Conservation (phyloP, 2,797 vertebrate genomes). For the Tapera naevia region DNA sequence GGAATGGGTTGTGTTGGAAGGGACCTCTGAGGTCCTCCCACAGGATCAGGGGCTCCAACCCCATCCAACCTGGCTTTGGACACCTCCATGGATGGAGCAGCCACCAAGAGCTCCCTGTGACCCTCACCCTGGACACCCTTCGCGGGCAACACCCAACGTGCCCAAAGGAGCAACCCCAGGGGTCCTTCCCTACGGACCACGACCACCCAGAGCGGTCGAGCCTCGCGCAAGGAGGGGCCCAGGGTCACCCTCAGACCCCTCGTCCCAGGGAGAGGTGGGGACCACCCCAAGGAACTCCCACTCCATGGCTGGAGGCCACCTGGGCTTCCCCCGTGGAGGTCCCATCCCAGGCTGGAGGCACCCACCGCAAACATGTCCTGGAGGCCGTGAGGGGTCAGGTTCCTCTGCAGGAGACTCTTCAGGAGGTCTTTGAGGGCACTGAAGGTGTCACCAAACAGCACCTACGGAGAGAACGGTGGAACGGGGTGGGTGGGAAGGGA, state of each 20-base stretch:
- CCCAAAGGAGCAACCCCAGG: accelerated
- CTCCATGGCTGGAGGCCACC: too few species aligned
- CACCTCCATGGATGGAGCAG: too few species aligned
- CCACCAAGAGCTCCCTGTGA: too few species aligned
- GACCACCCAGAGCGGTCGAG: too few species aligned
- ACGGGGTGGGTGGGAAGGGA: too few species aligned
- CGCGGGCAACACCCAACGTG: not conserved
- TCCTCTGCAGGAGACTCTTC: constrained; percentile 79
- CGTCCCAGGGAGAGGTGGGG: accelerated
- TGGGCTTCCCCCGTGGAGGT: too few species aligned
- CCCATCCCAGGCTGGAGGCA: too few species aligned
- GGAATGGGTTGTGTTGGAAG: too few species aligned
- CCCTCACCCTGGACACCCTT: not conserved
- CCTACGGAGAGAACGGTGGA: constrained; percentile 51
- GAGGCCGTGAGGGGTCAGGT: constrained; percentile 86
- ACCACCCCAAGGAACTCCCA: accelerated
- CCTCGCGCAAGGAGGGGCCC: too few species aligned
- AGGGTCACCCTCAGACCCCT: accelerated
- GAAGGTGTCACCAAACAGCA: constrained; percentile 82
- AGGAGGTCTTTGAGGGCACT: constrained; percentile 84
- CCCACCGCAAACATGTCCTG: constrained; percentile 89
- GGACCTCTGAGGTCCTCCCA: too few species aligned
- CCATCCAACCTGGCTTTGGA: too few species aligned
- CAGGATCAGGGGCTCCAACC: too few species aligned
- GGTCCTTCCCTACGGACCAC: not conserved